Evolutionary conservation across 2,888 invertebrate species (phyloP).

Genomic region (Drosophila peninsularis): DNA sequence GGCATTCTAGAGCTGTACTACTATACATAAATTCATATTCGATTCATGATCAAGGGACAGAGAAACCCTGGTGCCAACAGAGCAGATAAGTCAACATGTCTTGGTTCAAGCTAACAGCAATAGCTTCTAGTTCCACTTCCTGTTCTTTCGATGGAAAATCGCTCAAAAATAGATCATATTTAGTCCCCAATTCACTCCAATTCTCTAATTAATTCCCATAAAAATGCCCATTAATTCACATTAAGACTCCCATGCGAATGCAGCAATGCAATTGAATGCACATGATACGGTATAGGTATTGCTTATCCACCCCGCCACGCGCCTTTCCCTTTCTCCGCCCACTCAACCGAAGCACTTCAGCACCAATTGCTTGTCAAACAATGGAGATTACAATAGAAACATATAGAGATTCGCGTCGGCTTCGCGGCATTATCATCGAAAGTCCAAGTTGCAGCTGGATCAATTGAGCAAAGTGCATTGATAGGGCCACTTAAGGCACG

Average conservation of each 20-base stretch:
- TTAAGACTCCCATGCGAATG: not conserved
- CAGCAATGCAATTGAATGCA: constrained; percentile 2
- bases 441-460: constrained; percentile 28
- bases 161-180: not conserved
- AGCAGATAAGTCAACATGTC: too few species aligned
- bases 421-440: constrained; percentile 12
- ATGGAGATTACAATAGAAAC: too few species aligned
- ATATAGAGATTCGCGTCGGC: not conserved
- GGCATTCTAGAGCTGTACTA: too few species aligned
- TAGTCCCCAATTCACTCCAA: not conserved
- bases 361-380: constrained; percentile 7
- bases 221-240: not conserved
- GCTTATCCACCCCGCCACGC: not conserved
- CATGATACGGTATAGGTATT: not conserved
- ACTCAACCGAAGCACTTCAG: not conserved
- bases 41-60: too few species aligned
- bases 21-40: too few species aligned
- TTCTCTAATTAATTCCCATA: not conserved
- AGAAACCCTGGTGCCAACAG: too few species aligned
- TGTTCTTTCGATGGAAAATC: too few species aligned
- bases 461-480: constrained; percentile 48
- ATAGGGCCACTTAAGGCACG: constrained; percentile 24
- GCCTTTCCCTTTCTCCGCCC: not conserved
- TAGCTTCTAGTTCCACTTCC: too few species aligned
- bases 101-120: too few species aligned